Conservation (phyloP, 1,140 invertebrate species). For the Cydia splendana region DNA sequence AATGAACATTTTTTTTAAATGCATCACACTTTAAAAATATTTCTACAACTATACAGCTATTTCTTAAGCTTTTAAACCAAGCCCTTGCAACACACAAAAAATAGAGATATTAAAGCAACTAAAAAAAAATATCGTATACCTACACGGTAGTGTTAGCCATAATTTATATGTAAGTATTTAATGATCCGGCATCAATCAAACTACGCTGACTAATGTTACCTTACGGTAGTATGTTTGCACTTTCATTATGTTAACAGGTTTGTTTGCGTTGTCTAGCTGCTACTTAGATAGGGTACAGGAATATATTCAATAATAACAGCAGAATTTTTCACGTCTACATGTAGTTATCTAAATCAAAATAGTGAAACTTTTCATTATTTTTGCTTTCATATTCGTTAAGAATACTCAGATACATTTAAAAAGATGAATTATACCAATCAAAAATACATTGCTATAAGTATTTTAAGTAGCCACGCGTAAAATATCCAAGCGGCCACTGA, state of each 20-base stretch:
- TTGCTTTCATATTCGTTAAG: not conserved
- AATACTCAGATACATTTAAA: not conserved
- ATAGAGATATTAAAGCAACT: too few relatives aligned
- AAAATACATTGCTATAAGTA: conserved; percentile 19
- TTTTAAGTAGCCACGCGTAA: conserved; percentile 44
- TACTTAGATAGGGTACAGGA: not conserved
- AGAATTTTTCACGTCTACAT: not conserved
- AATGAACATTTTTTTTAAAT: too few relatives aligned
- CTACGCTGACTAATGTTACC: conserved; percentile 17
- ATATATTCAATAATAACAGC: not conserved
- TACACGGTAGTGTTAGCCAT: conserved; percentile 7
- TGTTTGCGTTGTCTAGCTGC: not conserved
- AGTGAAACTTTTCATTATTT: not conserved
- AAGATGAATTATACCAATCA: not conserved
- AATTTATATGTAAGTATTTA: conserved; percentile 21
- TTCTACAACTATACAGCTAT: too few relatives aligned
- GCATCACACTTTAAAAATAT: too few relatives aligned
- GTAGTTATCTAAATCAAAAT: not conserved
- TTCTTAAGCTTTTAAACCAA: too few relatives aligned
- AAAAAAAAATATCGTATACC: not conserved
- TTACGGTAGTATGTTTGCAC: conserved; percentile 35
- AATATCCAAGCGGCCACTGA: conserved; percentile 46
- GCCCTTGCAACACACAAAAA: too few relatives aligned
- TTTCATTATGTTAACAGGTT: conserved; percentile 37
- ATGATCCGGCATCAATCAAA: conserved; percentile 36